These are phyloP conservation scores for Psix sp. DNA, from an alignment of 1,140 invertebrate species.

Conservation along the genomic window DNA sequence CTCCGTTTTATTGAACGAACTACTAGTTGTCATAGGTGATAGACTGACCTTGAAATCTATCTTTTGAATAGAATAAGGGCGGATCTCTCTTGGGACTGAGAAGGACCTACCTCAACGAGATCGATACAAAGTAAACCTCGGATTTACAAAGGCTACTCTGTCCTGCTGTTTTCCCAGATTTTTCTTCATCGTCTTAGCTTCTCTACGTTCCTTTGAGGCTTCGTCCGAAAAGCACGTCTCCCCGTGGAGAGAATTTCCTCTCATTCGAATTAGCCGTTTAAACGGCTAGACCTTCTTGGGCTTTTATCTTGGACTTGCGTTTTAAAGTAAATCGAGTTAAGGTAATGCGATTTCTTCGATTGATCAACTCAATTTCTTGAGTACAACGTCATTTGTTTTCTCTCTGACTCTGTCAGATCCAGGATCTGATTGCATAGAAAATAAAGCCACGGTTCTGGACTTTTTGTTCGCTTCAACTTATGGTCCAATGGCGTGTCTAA, in stretches of 20 bases:
- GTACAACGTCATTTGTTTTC: neutral
- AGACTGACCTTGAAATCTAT: conserved; percentile 73
- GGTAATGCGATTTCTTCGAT: neutral
- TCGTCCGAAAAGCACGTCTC: no score
- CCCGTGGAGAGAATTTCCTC: no score
- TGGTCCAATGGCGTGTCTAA: no score
- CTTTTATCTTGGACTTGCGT: no score
- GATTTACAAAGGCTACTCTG: conserved; percentile 9
- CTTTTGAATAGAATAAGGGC: conserved; percentile 73
- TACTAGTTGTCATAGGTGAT: conserved; percentile 39
- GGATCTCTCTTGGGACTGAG: conserved; percentile 60
- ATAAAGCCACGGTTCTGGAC: no score
- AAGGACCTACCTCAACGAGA: conserved; percentile 73
- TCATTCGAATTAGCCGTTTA: no score
- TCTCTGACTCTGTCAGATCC: no score
- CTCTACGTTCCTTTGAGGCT: no score
- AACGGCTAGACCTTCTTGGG: no score
- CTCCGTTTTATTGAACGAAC: conserved; percentile 43
- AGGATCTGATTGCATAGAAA: no score
- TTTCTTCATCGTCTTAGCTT: no score
- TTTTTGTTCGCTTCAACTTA: no score
- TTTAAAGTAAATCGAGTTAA: neutral
- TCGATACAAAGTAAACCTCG: conserved; percentile 70
- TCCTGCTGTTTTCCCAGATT: conserved; percentile 8
- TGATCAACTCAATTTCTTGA: conserved; percentile 1